phyloP scores from a whole-genome alignment of 2,113 vertebrate species.

The Stegastes partitus region DNA sequence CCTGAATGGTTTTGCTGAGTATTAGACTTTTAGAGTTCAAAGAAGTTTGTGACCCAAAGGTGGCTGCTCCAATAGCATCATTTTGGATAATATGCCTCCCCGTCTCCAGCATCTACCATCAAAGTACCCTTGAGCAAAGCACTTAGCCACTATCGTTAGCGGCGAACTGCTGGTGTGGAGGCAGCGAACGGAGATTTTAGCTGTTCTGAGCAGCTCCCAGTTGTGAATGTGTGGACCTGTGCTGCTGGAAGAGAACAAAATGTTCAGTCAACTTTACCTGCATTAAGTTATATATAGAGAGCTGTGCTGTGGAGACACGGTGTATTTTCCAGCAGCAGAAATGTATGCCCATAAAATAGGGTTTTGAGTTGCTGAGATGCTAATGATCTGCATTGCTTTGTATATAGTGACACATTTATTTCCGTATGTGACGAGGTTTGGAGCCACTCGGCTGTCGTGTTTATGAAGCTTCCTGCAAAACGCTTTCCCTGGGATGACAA shows the following conservation, averaged over 20 bases:
- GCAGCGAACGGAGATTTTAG: neutral
- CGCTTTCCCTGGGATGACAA: slow-evolving; percentile 7
- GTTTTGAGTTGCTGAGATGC: slow-evolving; percentile 9
- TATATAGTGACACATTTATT: slow-evolving; percentile 30
- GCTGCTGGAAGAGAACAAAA: slow-evolving; percentile 17
- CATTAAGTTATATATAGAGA: slow-evolving; percentile 10
- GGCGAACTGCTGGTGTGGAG: slow-evolving; percentile 1
- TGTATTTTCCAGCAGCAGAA: slow-evolving; percentile 6
- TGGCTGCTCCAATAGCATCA: neutral
- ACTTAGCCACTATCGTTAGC: slow-evolving; percentile 2
- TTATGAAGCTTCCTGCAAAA: slow-evolving; percentile 12
- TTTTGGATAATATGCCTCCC: neutral
- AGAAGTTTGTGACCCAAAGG: neutral
- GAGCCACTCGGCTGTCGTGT: neutral
- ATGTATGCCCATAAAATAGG: neutral
- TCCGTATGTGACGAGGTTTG: neutral
- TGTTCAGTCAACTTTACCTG: slow-evolving; percentile 20
- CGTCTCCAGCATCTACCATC: neutral
- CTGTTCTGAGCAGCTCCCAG: neutral
- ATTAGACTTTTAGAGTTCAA: neutral
- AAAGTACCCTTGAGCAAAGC: slow-evolving; percentile 32
- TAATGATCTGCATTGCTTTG: slow-evolving; percentile 14
- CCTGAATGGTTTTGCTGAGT: neutral
- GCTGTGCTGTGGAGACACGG: neutral
- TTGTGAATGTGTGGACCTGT: neutral